These are phyloP conservation scores for Thera britannica DNA, from an alignment of 2,888 invertebrate species.

Conservation along the genomic window DNA sequence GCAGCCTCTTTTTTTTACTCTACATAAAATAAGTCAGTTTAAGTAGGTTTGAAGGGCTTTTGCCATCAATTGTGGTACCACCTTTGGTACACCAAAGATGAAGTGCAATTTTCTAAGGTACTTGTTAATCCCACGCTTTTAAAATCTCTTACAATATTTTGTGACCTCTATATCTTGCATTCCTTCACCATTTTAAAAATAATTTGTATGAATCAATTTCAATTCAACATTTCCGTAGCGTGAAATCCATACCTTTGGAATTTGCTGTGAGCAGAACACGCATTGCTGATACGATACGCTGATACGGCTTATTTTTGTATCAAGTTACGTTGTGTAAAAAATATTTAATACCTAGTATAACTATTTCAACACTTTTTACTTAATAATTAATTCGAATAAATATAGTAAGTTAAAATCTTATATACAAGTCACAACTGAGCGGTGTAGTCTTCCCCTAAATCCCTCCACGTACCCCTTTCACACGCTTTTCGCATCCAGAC, in stretches of 20 bases:
- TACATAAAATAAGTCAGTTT: background rate
- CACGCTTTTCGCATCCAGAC: no score
- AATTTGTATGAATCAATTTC: background rate
- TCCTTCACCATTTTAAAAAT: no score
- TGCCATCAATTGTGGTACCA: no score
- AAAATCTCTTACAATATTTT: no score
- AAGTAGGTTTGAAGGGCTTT: background rate
- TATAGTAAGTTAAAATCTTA: no score
- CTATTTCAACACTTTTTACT: no score
- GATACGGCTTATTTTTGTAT: constrained; percentile 11
- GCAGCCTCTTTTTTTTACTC: background rate
- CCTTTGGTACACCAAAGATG: no score
- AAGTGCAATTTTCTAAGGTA: background rate
- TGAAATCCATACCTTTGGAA: constrained; percentile 22
- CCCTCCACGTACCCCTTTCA: no score
- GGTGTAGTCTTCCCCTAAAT: no score
- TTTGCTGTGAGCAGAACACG: constrained; percentile 8
- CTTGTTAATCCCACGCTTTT: background rate
- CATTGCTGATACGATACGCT: constrained; percentile 10
- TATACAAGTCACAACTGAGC: no score
- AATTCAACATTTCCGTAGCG: constrained; percentile 7
- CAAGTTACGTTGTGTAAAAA: constrained; percentile 6
- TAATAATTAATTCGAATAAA: no score
- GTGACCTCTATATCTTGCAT: background rate
- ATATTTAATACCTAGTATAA: background rate